Evolutionary conservation across 2,113 vertebrate genomes (phyloP).

Genomic region (Thymallus thymallus): DNA sequence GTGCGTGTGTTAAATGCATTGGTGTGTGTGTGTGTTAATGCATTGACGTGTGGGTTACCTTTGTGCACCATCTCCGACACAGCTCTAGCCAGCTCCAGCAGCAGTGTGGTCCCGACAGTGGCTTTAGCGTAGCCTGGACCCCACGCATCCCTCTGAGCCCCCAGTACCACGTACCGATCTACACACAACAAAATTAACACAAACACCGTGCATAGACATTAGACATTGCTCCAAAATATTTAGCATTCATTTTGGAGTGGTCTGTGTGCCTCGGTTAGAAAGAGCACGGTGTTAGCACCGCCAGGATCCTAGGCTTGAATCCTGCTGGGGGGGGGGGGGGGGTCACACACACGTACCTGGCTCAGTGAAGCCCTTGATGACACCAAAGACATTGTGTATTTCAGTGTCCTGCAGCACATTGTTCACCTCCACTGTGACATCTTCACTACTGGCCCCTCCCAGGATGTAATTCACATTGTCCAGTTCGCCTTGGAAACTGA

Average conservation of each 20-base stretch:
- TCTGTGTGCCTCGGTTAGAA: no score
- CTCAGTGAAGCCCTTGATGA: conserved; percentile 85
- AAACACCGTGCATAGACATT: not conserved
- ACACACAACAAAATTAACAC: not conserved
- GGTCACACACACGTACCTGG: conserved; percentile 75
- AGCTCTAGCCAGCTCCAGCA: conserved; percentile 80
- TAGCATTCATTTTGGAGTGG: no score
- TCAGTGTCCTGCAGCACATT: conserved; percentile 76
- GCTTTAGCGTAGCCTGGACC: conserved; percentile 80
- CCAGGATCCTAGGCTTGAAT: no score
- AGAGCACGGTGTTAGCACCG: no score
- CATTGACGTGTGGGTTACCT: conserved; percentile 65
- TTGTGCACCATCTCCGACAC: conserved; percentile 76
- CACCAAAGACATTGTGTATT: conserved; percentile 88
- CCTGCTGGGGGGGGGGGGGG: no score
- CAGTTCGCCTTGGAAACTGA: conserved; percentile 13
- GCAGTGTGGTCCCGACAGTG: conserved; percentile 81
- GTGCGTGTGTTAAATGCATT: not conserved
- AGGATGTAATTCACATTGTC: conserved; percentile 45
- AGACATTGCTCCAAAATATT: not conserved
- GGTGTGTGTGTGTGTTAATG: not conserved
- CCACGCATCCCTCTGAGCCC: conserved; percentile 92
- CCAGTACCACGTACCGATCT: conserved; percentile 89
- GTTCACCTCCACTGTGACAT: conserved; percentile 78
- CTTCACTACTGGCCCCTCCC: conserved; percentile 32